phyloP scores from a whole-genome alignment of 2,888 invertebrate genomes.

The Ellobium chinense region DNA sequence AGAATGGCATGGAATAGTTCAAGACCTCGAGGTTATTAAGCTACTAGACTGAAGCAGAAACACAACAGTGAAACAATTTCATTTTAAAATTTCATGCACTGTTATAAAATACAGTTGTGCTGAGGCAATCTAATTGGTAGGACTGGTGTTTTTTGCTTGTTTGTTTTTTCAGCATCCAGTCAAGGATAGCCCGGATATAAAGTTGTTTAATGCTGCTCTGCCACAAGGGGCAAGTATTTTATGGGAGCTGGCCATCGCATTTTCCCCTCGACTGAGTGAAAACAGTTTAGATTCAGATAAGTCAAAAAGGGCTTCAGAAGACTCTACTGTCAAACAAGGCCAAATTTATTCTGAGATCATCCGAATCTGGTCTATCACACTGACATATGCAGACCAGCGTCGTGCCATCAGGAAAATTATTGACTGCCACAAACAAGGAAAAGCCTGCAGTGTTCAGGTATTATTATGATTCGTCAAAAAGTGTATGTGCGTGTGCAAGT shows the following conservation, averaged over 20 bases:
- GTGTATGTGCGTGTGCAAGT: too few species aligned
- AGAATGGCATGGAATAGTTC: too few species aligned
- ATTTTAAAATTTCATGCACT: too few species aligned
- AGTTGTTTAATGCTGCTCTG: constrained; percentile 13
- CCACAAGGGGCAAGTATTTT: constrained; percentile 55
- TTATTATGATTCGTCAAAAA: too few species aligned
- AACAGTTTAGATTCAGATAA: too few species aligned
- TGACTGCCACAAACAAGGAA: constrained; percentile 66
- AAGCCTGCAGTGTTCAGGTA: constrained; percentile 58
- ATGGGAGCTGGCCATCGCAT: constrained; percentile 72
- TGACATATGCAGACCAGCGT: constrained; percentile 44
- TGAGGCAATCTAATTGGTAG: too few species aligned
- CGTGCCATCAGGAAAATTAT: constrained; percentile 56
- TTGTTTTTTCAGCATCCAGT: constrained; percentile 34
- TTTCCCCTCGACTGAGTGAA: constrained; percentile 66
- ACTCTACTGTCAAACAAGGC: constrained; percentile 59
- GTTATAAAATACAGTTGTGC: too few species aligned
- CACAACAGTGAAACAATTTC: too few species aligned
- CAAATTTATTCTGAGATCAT: constrained; percentile 70
- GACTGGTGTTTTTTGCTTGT: too few species aligned
- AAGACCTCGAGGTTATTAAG: too few species aligned
- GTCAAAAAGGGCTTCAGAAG: too few species aligned
- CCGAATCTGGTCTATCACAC: constrained; percentile 59
- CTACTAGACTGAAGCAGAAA: too few species aligned
- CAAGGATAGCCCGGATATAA: constrained; percentile 8